Evolutionary conservation across 2,113 vertebrate genomes (phyloP), one percentile per base, ranked within the genome.

Genomic region (Psammodynastes pulverulentus): DNA sequence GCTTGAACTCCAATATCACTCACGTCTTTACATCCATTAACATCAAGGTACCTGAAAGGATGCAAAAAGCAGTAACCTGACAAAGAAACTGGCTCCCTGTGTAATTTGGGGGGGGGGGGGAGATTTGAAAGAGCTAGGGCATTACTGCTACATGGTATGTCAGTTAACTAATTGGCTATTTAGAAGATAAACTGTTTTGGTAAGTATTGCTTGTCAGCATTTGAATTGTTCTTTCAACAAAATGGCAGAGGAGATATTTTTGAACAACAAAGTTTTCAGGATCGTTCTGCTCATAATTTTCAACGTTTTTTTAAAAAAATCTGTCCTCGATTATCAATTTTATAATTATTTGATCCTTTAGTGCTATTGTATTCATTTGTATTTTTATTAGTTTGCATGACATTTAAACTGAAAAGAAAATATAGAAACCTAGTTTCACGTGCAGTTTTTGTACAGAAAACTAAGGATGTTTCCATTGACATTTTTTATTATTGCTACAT

Each of bases 1-100:
- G 94, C 96, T 93, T 95, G 94, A 89, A 97, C 94, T 26, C 97
- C 96, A 92, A 85, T 89, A 79, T 97, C 96, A 85, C 96, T 97
- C 56, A 98, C 89, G 2, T 94, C 94, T 89, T 85, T 90, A 93
- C 96, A 97, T 49, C 93, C 95, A 94, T 96, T 98, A 95, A 97
- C 94, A 96, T 97, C 92, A 56, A 98, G 93, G 90, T 92, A 96
- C 45, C 96, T 97, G 52, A 86, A 92, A 43, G 86, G 87, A 84
- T 90, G 67, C 79, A 92, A 85, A 53, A 91, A 93, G 84, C n/a
- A 58, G 58, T 26, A 88, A 45, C 48, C 15, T 49, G 29, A 26
- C 24, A 85, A 6, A 84, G 29, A 72, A 29, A 62, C 51, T 54
- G 58, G 26, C n/a, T 85, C 13, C 13, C 9, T 53, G 3, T 23